Evolutionary conservation across 2,797 vertebrate species (phyloP), one percentile per base, ranked within the genome.

Genomic region (Pangasius larnaudii): DNA sequence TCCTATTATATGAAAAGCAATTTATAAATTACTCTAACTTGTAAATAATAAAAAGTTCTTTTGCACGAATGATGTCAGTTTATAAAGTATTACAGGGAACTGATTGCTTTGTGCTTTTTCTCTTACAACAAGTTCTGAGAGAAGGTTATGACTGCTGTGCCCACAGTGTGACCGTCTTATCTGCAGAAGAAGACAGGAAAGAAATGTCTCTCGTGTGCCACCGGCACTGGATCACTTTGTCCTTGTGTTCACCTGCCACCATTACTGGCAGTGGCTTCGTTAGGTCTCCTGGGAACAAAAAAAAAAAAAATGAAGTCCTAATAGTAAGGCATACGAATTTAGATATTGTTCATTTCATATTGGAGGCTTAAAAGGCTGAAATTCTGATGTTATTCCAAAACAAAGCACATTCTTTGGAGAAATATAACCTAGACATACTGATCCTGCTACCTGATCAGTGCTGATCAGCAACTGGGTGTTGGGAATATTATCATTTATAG

Each of bases 181-280:
- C 99, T 39, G 99, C 99, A 67, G 98, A 99, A 3, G 99, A 99
- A 0, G 98, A 99, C 88, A 99, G 94, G 96, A 99, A 99, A 92
- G 97, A 97, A 78, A 95, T 96, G 88, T 99, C 97, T 36, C 97
- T 96, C 0, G 98, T 98, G 85, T 99, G 99, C 99, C 98, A 99
- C 42, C 98, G 94, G 90, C 98, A 99, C 89, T 99, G 99, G 94
- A 99, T 99, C 93, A 99, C 99, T 93, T 99, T 99, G 94, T 99
- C 99, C 90, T 94, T 96, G 91, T 99, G 99, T 89, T 99, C 98
- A 22, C 97, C 98, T 0, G 97, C 98, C 88, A 98, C 94, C 51
- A 96, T 98, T 87, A 98, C 96, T 85, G 98, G 99, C 89, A 99
- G 98, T 82, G 97, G 96, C 94, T 99, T 99, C 0, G 98, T 99